A percentile compares a stretch with the other conserved stretches of the same genome.
phyloP scores from a whole-genome alignment of 2,888 invertebrate species.

The Polydrusus tereticollis region DNA sequence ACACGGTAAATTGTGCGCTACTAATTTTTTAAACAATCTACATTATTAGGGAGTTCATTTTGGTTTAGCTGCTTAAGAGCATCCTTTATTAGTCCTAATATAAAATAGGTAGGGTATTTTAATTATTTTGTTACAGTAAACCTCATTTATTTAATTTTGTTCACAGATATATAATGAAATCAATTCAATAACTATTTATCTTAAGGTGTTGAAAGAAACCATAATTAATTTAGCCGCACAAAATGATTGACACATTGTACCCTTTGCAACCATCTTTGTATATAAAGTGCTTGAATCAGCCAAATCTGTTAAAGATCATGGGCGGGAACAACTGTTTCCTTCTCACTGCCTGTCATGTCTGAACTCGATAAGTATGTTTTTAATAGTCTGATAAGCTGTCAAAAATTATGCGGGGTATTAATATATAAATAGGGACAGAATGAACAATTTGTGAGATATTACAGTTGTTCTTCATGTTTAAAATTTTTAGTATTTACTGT shows the following conservation, averaged over 20 bases:
- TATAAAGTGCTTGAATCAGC: conserved; percentile 34
- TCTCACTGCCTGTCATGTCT: conserved; percentile 27
- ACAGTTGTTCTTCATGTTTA: too few species aligned
- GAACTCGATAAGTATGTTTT: conserved; percentile 8
- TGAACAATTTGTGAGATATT: background rate
- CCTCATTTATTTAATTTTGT: background rate
- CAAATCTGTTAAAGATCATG: conserved; percentile 50
- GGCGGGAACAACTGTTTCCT: conserved; percentile 47
- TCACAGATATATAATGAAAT: background rate
- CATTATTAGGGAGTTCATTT: too few species aligned
- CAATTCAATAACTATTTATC: background rate
- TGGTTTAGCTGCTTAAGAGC: too few species aligned
- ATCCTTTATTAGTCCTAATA: too few species aligned
- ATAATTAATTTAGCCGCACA: conserved; percentile 11
- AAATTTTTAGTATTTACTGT: too few species aligned
- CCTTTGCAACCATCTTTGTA: conserved; percentile 46
- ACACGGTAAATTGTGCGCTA: too few species aligned
- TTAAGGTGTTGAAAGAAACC: conserved; percentile 2
- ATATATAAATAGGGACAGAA: background rate
- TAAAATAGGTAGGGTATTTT: too few species aligned
- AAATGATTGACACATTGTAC: conserved; percentile 46
- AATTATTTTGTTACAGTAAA: background rate
- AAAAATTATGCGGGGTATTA: background rate
- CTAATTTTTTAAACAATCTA: too few species aligned
- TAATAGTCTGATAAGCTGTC: conserved; percentile 12